These are phyloP conservation scores for Drosophila ustulata DNA, from an alignment of 2,888 invertebrate genomes.

Conservation along the genomic window DNA sequence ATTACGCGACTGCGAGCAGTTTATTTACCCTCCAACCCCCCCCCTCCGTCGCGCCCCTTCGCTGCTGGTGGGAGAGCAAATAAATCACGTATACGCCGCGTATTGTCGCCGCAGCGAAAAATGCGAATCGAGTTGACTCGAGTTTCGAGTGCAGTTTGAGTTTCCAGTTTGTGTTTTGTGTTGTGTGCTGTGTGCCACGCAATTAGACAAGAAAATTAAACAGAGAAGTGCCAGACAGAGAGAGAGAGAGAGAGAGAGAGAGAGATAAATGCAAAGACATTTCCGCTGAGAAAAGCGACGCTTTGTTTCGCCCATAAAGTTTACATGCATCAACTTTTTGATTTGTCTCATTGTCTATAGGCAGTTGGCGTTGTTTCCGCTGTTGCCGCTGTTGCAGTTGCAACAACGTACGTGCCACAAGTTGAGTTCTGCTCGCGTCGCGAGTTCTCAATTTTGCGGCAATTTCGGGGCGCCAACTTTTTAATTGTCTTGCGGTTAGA, in stretches of 20 bases:
- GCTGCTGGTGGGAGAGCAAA: slow-evolving; percentile 16
- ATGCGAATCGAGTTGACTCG: not conserved
- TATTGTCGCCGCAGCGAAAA: slow-evolving; percentile 20
- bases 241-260: not conserved
- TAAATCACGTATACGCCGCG: slow-evolving; percentile 74
- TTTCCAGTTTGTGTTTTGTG: slow-evolving; percentile 28
- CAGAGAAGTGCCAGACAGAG: slow-evolving; percentile 9
- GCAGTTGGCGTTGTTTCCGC: slow-evolving; percentile 21
- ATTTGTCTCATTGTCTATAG: slow-evolving; percentile 69
- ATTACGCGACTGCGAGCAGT: slow-evolving; percentile 48
- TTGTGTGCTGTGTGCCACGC: slow-evolving; percentile 44
- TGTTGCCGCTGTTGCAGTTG: slow-evolving; percentile 27
- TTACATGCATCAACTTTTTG: slow-evolving; percentile 69
- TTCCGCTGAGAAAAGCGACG: not conserved
- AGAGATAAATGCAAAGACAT: not conserved
- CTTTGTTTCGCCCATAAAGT: slow-evolving; percentile 38
- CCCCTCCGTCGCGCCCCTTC: not conserved
- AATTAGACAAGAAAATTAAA: slow-evolving; percentile 60
- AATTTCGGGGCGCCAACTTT: slow-evolving; percentile 69
- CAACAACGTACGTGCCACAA: slow-evolving; percentile 69
- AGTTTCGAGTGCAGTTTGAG: not conserved
- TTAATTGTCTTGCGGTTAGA: slow-evolving; percentile 70
- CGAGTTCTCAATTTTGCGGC: slow-evolving; percentile 59
- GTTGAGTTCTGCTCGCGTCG: slow-evolving; percentile 54
- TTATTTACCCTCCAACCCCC: not conserved